Evolutionary conservation across 2,113 vertebrate genomes (phyloP).

Genomic region (Steatornis caripensis): DNA sequence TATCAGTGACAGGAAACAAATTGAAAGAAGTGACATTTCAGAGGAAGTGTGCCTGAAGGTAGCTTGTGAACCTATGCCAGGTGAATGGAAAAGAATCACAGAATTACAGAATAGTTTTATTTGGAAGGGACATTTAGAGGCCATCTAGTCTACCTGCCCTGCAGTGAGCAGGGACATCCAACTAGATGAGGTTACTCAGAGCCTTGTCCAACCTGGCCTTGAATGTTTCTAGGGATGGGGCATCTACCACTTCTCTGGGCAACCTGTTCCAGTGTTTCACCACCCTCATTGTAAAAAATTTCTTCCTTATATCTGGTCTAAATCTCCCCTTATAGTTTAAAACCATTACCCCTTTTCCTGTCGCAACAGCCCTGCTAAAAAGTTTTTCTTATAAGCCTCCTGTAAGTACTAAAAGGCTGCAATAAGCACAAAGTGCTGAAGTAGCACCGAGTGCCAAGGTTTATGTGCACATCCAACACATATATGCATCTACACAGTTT

Average conservation of each 20-base stretch:
- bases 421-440: neutral
- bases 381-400: neutral
- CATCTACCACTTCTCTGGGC: neutral
- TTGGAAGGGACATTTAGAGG: neutral
- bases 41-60: neutral
- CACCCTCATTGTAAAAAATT: neutral
- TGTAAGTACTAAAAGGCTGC: neutral
- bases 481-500: neutral
- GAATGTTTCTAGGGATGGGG: neutral
- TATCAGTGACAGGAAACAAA: neutral
- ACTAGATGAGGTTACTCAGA: neutral
- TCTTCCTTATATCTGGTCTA: neutral
- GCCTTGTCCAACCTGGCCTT: neutral
- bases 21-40: neutral
- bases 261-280: neutral
- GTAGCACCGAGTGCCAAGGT: neutral
- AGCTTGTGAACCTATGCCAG: neutral
- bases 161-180: neutral
- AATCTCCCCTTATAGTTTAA: neutral
- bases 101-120: neutral
- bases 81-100: neutral
- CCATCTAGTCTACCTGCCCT: neutral
- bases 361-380: neutral
- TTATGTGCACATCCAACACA: neutral
- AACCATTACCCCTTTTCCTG: neutral